Conservation (phyloP, 2,888 invertebrate genomes). For the Pelosia muscerda region DNA sequence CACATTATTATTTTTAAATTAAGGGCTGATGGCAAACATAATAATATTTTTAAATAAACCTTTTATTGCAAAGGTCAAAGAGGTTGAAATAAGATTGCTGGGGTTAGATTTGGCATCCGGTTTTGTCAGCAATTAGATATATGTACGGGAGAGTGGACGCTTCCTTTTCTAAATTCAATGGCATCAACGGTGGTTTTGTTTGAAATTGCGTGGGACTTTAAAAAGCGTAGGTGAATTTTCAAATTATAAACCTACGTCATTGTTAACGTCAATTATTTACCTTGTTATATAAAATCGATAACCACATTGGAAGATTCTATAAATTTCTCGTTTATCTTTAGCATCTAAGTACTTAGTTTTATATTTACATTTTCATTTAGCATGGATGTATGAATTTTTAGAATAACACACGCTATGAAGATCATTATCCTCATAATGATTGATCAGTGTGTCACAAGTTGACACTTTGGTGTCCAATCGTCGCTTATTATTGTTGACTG, state of each 20-base stretch:
- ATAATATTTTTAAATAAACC: neutral
- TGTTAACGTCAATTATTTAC: neutral
- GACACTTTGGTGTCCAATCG: no score
- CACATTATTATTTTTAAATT: no score
- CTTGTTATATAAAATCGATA: neutral
- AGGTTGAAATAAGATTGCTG: neutral
- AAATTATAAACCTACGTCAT: neutral
- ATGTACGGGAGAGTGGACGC: neutral
- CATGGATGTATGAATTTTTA: no score
- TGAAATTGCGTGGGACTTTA: neutral
- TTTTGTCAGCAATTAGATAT: constrained; percentile 2
- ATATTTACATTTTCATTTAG: neutral
- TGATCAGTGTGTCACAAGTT: no score
- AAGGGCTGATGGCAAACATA: no score
- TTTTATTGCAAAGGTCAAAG: neutral
- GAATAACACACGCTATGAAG: neutral
- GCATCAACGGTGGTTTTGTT: constrained; percentile 9
- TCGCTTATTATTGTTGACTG: no score
- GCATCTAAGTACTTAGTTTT: neutral
- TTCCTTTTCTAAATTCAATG: neutral
- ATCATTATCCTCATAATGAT: no score
- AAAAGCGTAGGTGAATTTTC: constrained; percentile 1
- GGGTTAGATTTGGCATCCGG: constrained; percentile 1
- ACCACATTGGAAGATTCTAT: neutral
- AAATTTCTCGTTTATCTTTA: neutral